Evolutionary conservation across 30 jellyfish, hydroid and myxozoan species (phyloP).

Genomic region (Haliclystus octoradiatus): DNA sequence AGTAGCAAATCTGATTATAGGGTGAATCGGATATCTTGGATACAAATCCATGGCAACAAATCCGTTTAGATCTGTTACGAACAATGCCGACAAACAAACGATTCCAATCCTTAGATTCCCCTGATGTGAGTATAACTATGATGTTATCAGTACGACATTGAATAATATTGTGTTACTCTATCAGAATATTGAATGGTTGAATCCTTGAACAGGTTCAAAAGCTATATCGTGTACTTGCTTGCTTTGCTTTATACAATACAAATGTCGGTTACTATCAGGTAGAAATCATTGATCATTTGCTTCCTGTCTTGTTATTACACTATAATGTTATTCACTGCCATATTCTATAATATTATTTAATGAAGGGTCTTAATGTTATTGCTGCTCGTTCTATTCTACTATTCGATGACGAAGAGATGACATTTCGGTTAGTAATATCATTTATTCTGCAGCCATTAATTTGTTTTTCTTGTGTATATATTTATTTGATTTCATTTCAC

Average conservation of each 20-base stretch:
- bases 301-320: no score
- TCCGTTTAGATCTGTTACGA: background rate
- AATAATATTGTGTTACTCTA: no score
- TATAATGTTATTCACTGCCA: no score
- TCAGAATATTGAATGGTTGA: no score
- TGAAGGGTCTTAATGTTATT: background rate
- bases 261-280: background rate
- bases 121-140: background rate
- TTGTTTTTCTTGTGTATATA: background rate
- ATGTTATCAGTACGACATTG: no score
- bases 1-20: no score
- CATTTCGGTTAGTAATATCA: background rate
- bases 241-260: background rate
- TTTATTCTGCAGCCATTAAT: background rate
- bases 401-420: background rate
- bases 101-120: background rate
- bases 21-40: background rate
- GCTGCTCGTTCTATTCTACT: background rate
- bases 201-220: background rate
- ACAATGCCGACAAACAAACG: background rate
- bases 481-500: background rate
- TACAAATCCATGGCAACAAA: background rate
- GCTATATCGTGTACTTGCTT: background rate
- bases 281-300: no score
- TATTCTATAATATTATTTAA: no score